Conservation (phyloP, 2,888 invertebrate species). For the Chloromyia formosa region DNA sequence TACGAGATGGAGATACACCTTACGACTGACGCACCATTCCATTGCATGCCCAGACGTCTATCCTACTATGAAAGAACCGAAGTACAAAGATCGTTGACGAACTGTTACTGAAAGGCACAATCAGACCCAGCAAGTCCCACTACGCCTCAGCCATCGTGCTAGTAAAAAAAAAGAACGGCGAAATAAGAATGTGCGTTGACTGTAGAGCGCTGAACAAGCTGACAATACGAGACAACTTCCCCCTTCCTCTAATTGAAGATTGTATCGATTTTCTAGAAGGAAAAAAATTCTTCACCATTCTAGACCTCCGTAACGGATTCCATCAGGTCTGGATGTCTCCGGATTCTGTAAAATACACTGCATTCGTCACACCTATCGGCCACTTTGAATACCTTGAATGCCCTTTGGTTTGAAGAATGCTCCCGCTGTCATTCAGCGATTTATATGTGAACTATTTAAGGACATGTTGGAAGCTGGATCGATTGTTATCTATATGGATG, state of each 20-base stretch:
- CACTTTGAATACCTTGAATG: constrained; percentile 50
- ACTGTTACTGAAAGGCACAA: too few species aligned
- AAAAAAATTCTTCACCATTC: constrained; percentile 47
- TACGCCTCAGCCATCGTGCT: constrained; percentile 35
- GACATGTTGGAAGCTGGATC: constrained; percentile 47
- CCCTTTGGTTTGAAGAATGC: constrained; percentile 50
- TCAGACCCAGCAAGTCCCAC: neutral
- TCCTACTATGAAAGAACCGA: too few species aligned
- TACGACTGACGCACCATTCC: too few species aligned
- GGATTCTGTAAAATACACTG: constrained; percentile 48
- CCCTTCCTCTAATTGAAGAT: constrained; percentile 45
- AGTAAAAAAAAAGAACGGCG: constrained; percentile 38
- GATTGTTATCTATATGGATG: constrained; percentile 53
- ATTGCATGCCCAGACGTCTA: too few species aligned
- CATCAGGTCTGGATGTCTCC: constrained; percentile 46
- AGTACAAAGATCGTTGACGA: too few species aligned
- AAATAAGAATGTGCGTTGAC: constrained; percentile 42
- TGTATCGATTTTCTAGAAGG: constrained; percentile 35
- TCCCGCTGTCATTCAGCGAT: constrained; percentile 51
- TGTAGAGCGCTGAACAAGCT: constrained; percentile 43
- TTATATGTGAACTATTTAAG: constrained; percentile 49
- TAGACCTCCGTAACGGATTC: constrained; percentile 51
- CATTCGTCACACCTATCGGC: constrained; percentile 51
- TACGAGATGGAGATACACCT: too few species aligned
- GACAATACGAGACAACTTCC: neutral